Conservation (phyloP, 2,888 invertebrate species). For the Lepidochitona cinerea region DNA sequence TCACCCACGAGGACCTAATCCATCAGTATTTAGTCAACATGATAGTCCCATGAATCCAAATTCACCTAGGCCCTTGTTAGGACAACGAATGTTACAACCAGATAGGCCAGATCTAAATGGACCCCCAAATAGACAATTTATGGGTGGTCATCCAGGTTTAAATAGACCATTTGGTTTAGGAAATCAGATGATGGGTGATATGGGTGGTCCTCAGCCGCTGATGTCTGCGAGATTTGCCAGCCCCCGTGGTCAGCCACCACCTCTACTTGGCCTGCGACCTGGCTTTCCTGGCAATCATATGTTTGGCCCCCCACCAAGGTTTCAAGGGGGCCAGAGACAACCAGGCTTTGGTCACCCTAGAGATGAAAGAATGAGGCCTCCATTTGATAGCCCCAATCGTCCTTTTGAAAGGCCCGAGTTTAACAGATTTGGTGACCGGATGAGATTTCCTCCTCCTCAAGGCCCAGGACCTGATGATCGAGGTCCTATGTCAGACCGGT, state of each 20-base stretch:
- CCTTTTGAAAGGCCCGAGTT: not conserved
- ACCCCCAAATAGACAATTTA: not conserved
- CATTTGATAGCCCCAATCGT: not conserved
- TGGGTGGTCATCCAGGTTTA: constrained; percentile 13
- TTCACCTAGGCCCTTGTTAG: not conserved
- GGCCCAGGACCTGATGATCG: not conserved
- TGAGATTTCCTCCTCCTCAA: not conserved
- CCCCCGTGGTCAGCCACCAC: constrained; percentile 20
- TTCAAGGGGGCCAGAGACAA: not conserved
- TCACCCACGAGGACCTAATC: constrained; percentile 34
- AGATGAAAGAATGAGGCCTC: not conserved
- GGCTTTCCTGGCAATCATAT: constrained; percentile 19
- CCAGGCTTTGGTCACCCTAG: not conserved
- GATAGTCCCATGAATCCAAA: not conserved
- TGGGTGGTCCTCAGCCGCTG: not conserved
- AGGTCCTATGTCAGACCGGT: not conserved
- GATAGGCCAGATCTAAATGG: not conserved
- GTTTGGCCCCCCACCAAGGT: constrained; percentile 1
- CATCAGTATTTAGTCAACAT: not conserved
- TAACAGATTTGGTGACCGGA: not conserved
- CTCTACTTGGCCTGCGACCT: constrained; percentile 31
- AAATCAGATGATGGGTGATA: not conserved
- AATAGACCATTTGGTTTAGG: constrained; percentile 11
- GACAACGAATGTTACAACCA: not conserved
- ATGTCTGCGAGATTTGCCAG: constrained; percentile 9